Conservation (phyloP, 2,113 vertebrate species). For the Grammomys surdaster region DNA sequence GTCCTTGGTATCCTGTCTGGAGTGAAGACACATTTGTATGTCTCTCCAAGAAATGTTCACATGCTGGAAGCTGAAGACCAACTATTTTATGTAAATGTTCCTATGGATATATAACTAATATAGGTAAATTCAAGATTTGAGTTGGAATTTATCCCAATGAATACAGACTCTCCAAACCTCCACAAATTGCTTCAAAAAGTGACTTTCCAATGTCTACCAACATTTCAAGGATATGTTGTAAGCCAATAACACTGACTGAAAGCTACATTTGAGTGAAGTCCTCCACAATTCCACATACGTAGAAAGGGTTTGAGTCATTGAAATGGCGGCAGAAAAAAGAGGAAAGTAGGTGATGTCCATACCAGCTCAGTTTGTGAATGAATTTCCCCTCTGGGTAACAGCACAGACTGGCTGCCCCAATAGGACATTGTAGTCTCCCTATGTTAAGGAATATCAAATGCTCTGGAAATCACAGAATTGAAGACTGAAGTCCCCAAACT, state of each 20-base stretch:
- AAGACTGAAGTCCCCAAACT: neutral
- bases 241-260: neutral
- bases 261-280: neutral
- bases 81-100: constrained; percentile 8
- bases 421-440: neutral
- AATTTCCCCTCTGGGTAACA: neutral
- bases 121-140: neutral
- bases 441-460: rapidly evolving
- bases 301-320: neutral
- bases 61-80: neutral
- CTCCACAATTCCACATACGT: neutral
- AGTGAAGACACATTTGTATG: neutral
- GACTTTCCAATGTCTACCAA: neutral
- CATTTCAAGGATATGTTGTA: neutral
- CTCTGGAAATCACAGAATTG: neutral
- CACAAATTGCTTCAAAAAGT: neutral
- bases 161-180: neutral
- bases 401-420: neutral
- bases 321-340: neutral
- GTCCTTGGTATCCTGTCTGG: neutral
- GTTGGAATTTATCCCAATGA: neutral
- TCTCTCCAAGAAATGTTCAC: neutral
- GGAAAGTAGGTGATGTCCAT: neutral
- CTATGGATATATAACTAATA: neutral
- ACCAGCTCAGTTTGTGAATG: neutral